phyloP scores from a whole-genome alignment of 2,113 vertebrate species.

The Ivindomyrus marchei region DNA sequence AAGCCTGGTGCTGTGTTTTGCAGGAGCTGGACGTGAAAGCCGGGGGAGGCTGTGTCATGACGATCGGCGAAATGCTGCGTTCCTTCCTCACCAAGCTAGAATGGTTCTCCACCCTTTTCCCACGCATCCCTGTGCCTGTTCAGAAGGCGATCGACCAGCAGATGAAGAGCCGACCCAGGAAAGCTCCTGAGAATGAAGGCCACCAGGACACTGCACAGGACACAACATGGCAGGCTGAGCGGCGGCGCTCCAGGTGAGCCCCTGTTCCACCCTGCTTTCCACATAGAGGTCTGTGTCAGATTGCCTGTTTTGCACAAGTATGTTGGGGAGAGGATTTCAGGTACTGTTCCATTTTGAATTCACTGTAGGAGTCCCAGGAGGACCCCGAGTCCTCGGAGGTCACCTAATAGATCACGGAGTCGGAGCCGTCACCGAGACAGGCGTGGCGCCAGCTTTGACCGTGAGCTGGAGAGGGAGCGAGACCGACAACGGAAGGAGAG shows the following conservation, averaged over 20 bases:
- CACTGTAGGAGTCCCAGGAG: conserved; percentile 78
- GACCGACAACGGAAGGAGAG: conserved; percentile 88
- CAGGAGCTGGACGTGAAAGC: conserved; percentile 98
- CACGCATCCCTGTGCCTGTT: conserved; percentile 94
- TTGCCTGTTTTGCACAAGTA: not conserved
- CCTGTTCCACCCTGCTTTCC: not conserved
- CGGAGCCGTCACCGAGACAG: conserved; percentile 84
- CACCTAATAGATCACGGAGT: conserved; percentile 88
- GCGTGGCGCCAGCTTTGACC: conserved; percentile 85
- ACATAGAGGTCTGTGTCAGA: not conserved
- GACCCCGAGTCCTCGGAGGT: conserved; percentile 71
- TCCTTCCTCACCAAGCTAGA: conserved; percentile 97
- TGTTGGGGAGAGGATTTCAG: not conserved
- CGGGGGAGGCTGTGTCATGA: conserved; percentile 95
- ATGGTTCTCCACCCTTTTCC: conserved; percentile 97
- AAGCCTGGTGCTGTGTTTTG: conserved; percentile 45
- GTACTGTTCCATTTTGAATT: not conserved
- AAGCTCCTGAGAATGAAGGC: conserved; percentile 72
- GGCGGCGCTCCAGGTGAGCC: conserved; percentile 77
- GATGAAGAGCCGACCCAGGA: conserved; percentile 89
- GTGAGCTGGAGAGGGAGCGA: conserved; percentile 87
- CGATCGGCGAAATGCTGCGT: conserved; percentile 93
- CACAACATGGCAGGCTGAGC: conserved; percentile 69
- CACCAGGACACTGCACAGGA: conserved; percentile 69
- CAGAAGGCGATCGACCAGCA: conserved; percentile 95